phyloP scores from a whole-genome alignment of 2,888 invertebrate species.

The Catocala sponsa region DNA sequence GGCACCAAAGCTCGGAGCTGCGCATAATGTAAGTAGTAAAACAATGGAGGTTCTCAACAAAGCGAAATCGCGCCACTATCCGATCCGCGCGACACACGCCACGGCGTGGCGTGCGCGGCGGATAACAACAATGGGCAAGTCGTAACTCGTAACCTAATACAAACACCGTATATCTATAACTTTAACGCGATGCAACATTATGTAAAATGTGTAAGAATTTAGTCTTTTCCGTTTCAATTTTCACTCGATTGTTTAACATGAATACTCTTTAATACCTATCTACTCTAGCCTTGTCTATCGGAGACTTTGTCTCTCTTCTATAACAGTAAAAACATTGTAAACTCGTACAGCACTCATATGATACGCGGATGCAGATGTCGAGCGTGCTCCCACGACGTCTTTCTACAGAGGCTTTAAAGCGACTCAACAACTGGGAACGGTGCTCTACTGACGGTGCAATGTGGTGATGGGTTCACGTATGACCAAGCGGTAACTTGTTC shows the following conservation, averaged over 20 bases:
- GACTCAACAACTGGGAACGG: slow-evolving; percentile 47
- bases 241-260: slow-evolving; percentile 82
- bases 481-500: slow-evolving; percentile 20
- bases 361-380: slow-evolving; percentile 32
- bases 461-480: slow-evolving; percentile 23
- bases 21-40: slow-evolving; percentile 51
- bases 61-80: slow-evolving; percentile 51
- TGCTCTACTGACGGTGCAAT: slow-evolving; percentile 26
- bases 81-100: slow-evolving; percentile 20
- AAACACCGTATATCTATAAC: slow-evolving; percentile 80
- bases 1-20: slow-evolving; percentile 58
- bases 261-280: slow-evolving; percentile 83
- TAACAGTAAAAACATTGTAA: slow-evolving; percentile 82
- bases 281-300: slow-evolving; percentile 85
- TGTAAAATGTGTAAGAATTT: slow-evolving; percentile 84
- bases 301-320: slow-evolving; percentile 84
- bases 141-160: slow-evolving; percentile 72
- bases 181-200: slow-evolving; percentile 84
- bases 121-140: slow-evolving; percentile 57
- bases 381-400: slow-evolving; percentile 31
- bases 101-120: too few relatives aligned
- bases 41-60: slow-evolving; percentile 56
- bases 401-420: slow-evolving; percentile 36
- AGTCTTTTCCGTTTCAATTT: slow-evolving; percentile 87
- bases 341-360: slow-evolving; percentile 67